Conservation (phyloP, 2,888 invertebrate genomes). For the Apomyelois bistriatella region DNA sequence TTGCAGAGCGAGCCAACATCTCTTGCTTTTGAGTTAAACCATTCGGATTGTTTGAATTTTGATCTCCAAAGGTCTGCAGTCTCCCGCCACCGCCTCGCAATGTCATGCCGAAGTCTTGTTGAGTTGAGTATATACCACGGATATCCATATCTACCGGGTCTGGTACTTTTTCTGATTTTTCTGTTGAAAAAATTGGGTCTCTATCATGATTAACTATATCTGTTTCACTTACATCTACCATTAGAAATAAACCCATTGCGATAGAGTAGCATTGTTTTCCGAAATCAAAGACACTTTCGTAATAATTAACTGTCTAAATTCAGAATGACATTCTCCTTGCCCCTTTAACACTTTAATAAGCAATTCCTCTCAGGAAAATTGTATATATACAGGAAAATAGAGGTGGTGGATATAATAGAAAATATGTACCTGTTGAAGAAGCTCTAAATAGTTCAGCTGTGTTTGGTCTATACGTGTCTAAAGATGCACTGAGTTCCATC, state of each 20-base stretch:
- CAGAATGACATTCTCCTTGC: too few relatives aligned
- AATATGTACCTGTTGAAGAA: constrained; percentile 61
- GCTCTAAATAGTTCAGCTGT: constrained; percentile 85
- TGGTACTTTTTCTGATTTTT: constrained; percentile 68
- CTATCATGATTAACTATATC: too few relatives aligned
- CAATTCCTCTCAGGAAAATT: too few relatives aligned
- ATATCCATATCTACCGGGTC: constrained; percentile 83
- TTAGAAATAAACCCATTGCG: too few relatives aligned
- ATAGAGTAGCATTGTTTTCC: too few relatives aligned
- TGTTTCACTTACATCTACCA: too few relatives aligned
- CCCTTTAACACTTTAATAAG: too few relatives aligned
- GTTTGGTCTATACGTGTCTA: constrained; percentile 87
- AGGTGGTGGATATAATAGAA: too few relatives aligned
- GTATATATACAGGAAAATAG: too few relatives aligned
- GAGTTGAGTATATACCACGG: constrained; percentile 87
- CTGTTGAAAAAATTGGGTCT: constrained; percentile 32
- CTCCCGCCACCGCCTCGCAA: constrained; percentile 84
- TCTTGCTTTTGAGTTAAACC: constrained; percentile 91
- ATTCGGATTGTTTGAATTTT: constrained; percentile 83
- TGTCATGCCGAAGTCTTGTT: constrained; percentile 88
- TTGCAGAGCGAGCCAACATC: constrained; percentile 90
- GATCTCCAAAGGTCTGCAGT: constrained; percentile 80
- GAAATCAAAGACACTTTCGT: too few relatives aligned
- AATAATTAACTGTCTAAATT: too few relatives aligned
- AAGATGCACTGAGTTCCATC: constrained; percentile 90